A percentile compares a stretch with the other conserved stretches of the same genome.
Conservation (phyloP, 2,888 invertebrate species). For the Eulithis prunata region DNA sequence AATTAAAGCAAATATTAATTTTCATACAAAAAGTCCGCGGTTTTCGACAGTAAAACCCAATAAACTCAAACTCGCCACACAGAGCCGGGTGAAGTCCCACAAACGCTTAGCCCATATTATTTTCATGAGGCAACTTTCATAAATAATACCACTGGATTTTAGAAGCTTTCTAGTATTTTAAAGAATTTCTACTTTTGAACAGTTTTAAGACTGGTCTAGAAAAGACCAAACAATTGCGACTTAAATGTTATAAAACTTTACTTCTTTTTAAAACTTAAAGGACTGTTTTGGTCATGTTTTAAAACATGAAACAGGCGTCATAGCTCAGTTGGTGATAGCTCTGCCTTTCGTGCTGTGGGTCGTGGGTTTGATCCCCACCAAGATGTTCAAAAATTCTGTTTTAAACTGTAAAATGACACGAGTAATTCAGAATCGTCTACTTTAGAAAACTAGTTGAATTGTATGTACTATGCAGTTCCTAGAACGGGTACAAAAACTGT, state of each 20-base stretch:
- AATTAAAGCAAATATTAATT: no score
- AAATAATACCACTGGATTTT: slow-evolving; percentile 36
- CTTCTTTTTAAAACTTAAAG: background rate
- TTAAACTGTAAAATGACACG: no score
- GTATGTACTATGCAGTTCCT: no score
- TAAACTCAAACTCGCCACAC: slow-evolving; percentile 14
- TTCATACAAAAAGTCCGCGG: no score
- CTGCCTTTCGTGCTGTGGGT: no score
- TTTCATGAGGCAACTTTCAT: slow-evolving; percentile 48
- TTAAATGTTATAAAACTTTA: background rate
- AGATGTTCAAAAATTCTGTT: no score
- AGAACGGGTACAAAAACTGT: no score
- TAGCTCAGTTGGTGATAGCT: no score
- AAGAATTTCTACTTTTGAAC: slow-evolving; percentile 20
- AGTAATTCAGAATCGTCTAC: no score
- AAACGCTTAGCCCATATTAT: slow-evolving; percentile 45
- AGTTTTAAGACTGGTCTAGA: slow-evolving; percentile 1
- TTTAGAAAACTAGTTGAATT: no score
- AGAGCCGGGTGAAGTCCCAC: slow-evolving; percentile 38
- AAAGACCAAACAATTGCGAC: background rate
- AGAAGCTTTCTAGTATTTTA: slow-evolving; percentile 25
- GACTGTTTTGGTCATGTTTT: background rate
- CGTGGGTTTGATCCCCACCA: no score
- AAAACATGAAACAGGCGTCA: background rate
- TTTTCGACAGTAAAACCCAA: no score